Evolutionary conservation across 2,888 invertebrate genomes (phyloP), one percentile per base, ranked within the genome.

Genomic region (Oxyscelio sp.): DNA sequence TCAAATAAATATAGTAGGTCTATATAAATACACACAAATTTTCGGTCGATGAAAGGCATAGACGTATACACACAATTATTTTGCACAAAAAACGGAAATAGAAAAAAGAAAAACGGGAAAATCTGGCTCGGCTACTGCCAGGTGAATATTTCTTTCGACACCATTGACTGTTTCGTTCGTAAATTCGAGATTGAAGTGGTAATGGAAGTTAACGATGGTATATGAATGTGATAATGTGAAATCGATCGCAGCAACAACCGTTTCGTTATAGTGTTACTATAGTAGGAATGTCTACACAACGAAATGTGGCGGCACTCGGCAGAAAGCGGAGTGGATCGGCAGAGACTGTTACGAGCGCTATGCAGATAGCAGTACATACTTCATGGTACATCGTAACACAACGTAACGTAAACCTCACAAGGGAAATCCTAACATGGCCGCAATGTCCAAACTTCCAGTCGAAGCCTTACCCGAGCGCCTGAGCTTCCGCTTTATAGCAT

Each of bases 391-490:
- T 88, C 85, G 87, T 89, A 87, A 80, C 83, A 85, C 87, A 90
- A 91, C 90, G 90, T 90, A 91, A 92, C 90, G 90, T 91, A 93
- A 90, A 88, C 88, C 92, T 87, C 93, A 89, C 93, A 91, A 91
- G 93, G 93, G 92, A 93, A 93, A 93, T 93, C 90, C 90, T 91
- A 91, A 91, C 90, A 88, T 87, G 88, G 88, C 89, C 77, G 59
- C 81, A 68, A 78, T 83, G 85, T 79, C 85, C 73, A 85, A 86
- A 89, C 89, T 87, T 89, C 88, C 85, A 87, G 85, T 74, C 75
- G 73, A 84, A 84, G 61, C 77, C 73, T 71, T 61, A 75, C 73
- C 50, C 38, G 11, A 68, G 71, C 68, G 13, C 45, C 74, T 34
- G 52, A 66, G 48, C 58, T 77, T 84, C 77, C 73, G 77, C 61